phyloP scores from a whole-genome alignment of 1,140 invertebrate genomes.

The Drosophila ananassae region DNA sequence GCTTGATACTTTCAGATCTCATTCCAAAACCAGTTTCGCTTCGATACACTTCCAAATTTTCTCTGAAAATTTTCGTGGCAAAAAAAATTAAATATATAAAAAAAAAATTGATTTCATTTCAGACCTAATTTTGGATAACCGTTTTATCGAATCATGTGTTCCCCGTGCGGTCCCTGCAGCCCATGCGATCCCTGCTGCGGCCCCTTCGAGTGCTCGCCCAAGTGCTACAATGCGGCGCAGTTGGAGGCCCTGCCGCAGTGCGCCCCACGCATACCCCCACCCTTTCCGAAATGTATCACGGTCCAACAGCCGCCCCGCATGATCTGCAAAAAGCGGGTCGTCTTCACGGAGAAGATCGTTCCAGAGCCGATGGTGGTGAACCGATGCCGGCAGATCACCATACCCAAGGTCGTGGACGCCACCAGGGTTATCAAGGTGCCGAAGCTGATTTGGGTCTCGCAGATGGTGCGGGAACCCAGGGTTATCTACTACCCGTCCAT shows the following conservation, averaged over 20 bases:
- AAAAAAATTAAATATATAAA: slow-evolving; percentile 11
- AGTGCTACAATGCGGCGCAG: slow-evolving; percentile 74
- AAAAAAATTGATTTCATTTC: slow-evolving; percentile 6
- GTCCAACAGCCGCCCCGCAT: slow-evolving; percentile 76
- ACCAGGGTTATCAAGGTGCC: slow-evolving; percentile 77
- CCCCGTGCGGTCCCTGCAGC: slow-evolving; percentile 70
- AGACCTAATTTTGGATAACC: background rate
- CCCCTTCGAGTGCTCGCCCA: slow-evolving; percentile 76
- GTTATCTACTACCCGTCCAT: slow-evolving; percentile 79
- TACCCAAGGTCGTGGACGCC: slow-evolving; percentile 74
- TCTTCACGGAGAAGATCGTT: slow-evolving; percentile 74
- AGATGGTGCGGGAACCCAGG: slow-evolving; percentile 76
- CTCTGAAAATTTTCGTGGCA: slow-evolving; percentile 32
- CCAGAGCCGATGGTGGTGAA: slow-evolving; percentile 79
- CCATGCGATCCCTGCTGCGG: slow-evolving; percentile 78
- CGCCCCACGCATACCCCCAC: slow-evolving; percentile 73
- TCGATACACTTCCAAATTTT: slow-evolving; percentile 60
- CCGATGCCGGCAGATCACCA: slow-evolving; percentile 72
- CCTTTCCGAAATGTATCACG: slow-evolving; percentile 74
- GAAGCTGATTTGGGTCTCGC: slow-evolving; percentile 76
- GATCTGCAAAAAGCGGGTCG: slow-evolving; percentile 78
- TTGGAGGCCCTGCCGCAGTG: slow-evolving; percentile 76
- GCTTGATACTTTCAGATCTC: background rate
- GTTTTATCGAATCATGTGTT: slow-evolving; percentile 46
- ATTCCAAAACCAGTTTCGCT: slow-evolving; percentile 49